phyloP scores from a whole-genome alignment of 2,888 invertebrate species.

The Drosophila prolongata region DNA sequence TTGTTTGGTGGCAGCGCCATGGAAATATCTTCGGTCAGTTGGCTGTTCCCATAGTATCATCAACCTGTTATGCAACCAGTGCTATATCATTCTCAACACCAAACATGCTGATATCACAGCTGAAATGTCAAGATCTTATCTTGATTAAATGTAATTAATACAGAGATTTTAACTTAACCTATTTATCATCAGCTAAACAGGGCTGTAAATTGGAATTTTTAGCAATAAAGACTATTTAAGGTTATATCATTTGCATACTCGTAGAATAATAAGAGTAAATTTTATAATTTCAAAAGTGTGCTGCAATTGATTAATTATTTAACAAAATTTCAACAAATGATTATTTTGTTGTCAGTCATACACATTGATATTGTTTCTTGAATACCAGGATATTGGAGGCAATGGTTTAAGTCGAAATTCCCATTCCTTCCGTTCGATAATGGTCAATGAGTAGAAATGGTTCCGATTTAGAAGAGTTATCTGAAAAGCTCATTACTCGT shows the following conservation, averaged over 20 bases:
- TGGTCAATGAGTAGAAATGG: neutral
- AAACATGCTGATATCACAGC: constrained; percentile 12
- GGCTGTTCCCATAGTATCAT: constrained; percentile 16
- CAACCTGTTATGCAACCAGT: constrained; percentile 29
- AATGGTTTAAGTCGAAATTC: neutral
- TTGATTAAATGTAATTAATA: neutral
- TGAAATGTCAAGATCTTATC: constrained; percentile 8
- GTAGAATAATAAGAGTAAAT: no score
- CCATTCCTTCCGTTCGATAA: neutral
- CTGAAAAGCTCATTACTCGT: neutral
- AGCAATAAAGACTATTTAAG: no score
- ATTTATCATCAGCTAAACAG: no score
- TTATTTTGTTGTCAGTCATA: no score
- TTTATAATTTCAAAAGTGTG: no score
- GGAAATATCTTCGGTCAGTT: constrained; percentile 28
- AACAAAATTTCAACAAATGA: no score
- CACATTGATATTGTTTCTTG: constrained; percentile 3
- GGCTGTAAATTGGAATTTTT: no score
- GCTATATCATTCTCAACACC: constrained; percentile 12
- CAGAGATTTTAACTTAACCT: neutral
- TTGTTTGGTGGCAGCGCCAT: constrained; percentile 37
- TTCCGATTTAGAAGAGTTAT: neutral
- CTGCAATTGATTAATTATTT: no score
- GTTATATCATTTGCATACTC: no score
- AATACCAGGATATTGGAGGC: constrained; percentile 1